Evolutionary conservation across 2,113 vertebrate genomes (phyloP).

Genomic region (Steatornis caripensis): DNA sequence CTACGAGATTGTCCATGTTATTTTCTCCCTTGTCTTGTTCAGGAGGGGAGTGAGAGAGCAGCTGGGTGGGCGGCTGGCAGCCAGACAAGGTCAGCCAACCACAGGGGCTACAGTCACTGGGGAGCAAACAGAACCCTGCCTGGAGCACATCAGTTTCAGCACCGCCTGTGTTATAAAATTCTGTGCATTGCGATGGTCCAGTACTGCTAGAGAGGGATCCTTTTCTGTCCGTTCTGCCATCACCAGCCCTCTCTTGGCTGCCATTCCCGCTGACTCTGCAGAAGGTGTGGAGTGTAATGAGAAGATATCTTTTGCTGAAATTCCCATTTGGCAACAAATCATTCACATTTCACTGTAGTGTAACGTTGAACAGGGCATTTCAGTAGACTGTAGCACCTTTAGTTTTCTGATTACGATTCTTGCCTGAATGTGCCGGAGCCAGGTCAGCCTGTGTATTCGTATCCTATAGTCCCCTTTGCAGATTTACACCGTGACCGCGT

Average conservation of each 20-base stretch:
- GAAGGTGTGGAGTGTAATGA: neutral
- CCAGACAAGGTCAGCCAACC: accelerated
- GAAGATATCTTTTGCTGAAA: neutral
- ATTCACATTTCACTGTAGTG: neutral
- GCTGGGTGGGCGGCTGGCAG: neutral
- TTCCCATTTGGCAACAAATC: neutral
- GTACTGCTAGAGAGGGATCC: neutral
- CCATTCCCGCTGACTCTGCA: neutral
- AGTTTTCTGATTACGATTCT: neutral
- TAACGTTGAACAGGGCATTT: neutral
- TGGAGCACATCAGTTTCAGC: neutral
- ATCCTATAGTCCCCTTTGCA: neutral
- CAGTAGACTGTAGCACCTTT: neutral
- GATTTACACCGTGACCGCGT: neutral
- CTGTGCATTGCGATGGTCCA: neutral
- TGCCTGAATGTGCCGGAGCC: neutral
- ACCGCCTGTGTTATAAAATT: neutral
- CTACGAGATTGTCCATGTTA: neutral
- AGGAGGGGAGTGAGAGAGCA: accelerated
- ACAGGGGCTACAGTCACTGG: neutral
- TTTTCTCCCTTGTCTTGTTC: neutral
- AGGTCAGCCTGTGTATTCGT: neutral
- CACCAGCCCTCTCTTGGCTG: neutral
- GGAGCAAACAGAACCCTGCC: neutral
- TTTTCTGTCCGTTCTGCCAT: neutral